Percentiles rank a stretch among this genome's conserved stretches.
Evolutionary conservation across 2,797 vertebrate genomes (phyloP).

Genomic region (Brotula barbata): DNA sequence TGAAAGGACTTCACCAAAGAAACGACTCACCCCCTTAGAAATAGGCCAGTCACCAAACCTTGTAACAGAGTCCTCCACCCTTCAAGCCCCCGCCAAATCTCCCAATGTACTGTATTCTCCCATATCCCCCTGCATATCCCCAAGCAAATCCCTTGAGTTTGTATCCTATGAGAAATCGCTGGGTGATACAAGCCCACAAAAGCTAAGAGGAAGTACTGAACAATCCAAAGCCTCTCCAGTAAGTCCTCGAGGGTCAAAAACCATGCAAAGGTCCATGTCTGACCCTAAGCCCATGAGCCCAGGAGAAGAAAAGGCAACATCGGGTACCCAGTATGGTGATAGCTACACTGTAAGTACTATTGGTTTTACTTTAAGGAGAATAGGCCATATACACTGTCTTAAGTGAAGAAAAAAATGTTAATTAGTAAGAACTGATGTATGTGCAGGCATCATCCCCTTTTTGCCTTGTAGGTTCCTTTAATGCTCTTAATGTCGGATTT

Average conservation of each 20-base stretch:
- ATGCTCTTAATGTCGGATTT: too few relatives aligned
- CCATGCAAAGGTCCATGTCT: constrained; percentile 96
- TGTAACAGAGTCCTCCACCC: constrained; percentile 85
- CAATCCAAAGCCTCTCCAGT: constrained; percentile 83
- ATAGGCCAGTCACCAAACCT: constrained; percentile 90
- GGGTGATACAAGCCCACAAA: constrained; percentile 87
- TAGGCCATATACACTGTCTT: too few relatives aligned
- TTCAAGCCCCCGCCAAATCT: constrained; percentile 91
- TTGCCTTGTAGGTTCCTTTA: too few relatives aligned
- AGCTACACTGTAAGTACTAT: constrained; percentile 87
- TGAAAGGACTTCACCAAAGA: constrained; percentile 89
- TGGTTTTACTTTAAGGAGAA: background rate
- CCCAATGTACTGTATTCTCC: constrained; percentile 98
- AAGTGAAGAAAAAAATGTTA: background rate
- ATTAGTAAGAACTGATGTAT: too few relatives aligned
- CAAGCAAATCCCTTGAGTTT: constrained; percentile 94
- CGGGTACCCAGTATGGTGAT: constrained; percentile 91
- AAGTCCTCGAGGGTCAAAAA: constrained; percentile 90
- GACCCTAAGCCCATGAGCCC: constrained; percentile 98
- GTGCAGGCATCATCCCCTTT: too few relatives aligned
- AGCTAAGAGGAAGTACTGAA: constrained; percentile 84
- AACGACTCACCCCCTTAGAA: constrained; percentile 92
- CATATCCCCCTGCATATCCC: constrained; percentile 92
- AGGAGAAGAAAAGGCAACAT: constrained; percentile 89
- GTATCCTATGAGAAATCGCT: constrained; percentile 92